Percentiles rank a stretch among this genome's conserved stretches.
phyloP scores from a whole-genome alignment of 2,113 vertebrate species.

The Glaucidium brasilianum region DNA sequence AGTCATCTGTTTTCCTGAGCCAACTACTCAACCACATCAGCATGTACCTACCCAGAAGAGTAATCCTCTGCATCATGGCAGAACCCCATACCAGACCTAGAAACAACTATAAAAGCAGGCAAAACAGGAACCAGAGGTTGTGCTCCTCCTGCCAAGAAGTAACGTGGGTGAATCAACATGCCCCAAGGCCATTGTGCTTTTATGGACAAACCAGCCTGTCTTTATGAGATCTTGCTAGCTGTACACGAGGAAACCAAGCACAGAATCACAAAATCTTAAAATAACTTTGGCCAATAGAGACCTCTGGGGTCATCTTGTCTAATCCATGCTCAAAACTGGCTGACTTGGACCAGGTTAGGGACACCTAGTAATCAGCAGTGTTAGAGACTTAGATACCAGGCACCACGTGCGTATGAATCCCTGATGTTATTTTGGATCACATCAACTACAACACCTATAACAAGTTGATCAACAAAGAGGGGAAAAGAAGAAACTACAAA shows the following conservation, averaged over 20 bases:
- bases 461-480: not conserved
- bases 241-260: not conserved
- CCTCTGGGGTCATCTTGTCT: not conserved
- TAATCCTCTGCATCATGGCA: not conserved
- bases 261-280: not conserved
- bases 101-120: not conserved
- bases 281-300: not conserved
- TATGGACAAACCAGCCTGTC: not conserved
- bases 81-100: not conserved
- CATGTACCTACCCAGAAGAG: not conserved
- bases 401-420: rapidly evolving
- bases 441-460: not conserved
- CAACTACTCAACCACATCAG: not conserved
- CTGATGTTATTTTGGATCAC: not conserved
- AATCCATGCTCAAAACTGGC: not conserved
- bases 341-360: not conserved
- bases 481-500: not conserved
- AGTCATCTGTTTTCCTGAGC: not conserved
- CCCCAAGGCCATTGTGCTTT: not conserved
- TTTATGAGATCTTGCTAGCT: not conserved
- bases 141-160: not conserved
- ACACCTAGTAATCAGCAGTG: not conserved
- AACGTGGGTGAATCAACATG: not conserved
- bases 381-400: not conserved
- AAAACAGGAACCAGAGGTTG: not conserved